Conservation (phyloP, 2,888 invertebrate species). For the Eupithecia subfuscata region DNA sequence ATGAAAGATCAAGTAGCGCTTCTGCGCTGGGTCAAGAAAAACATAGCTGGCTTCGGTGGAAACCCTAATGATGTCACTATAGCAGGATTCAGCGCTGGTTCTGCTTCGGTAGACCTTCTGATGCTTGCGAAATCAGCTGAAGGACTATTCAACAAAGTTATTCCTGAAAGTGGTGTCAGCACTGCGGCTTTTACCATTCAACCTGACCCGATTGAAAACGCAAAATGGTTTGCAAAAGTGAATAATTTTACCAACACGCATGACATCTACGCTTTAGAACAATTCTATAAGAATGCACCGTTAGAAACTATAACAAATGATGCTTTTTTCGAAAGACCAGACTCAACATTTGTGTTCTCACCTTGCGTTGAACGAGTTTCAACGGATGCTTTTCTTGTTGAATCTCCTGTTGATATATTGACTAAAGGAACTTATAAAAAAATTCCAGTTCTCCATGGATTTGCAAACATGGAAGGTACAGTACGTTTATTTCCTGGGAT, state of each 20-base stretch:
- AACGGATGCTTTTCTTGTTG: too few species aligned
- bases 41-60: slow-evolving; percentile 65
- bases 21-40: slow-evolving; percentile 61
- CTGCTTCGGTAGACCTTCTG: slow-evolving; percentile 60
- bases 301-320: too few species aligned
- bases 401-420: too few species aligned
- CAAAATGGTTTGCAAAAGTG: slow-evolving; percentile 55
- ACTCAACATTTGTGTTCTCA: too few species aligned
- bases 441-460: slow-evolving; percentile 59
- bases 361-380: too few species aligned
- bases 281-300: too few species aligned
- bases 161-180: slow-evolving; percentile 61
- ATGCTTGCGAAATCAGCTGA: slow-evolving; percentile 58
- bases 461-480: slow-evolving; percentile 62
- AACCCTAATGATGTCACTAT: slow-evolving; percentile 64
- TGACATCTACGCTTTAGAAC: slow-evolving; percentile 41
- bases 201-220: slow-evolving; percentile 58
- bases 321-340: too few species aligned
- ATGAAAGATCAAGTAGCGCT: slow-evolving; percentile 69
- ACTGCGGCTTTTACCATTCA: slow-evolving; percentile 54
- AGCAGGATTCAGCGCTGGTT: slow-evolving; percentile 60
- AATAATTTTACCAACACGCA: slow-evolving; percentile 53
- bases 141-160: slow-evolving; percentile 63
- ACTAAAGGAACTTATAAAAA: slow-evolving; percentile 32
- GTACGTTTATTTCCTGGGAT: slow-evolving; percentile 40